A percentile compares a stretch with the other conserved stretches of the same genome.
These are phyloP conservation scores for Pithys albifrons DNA, from an alignment of 2,113 vertebrate genomes.

Conservation along the genomic window DNA sequence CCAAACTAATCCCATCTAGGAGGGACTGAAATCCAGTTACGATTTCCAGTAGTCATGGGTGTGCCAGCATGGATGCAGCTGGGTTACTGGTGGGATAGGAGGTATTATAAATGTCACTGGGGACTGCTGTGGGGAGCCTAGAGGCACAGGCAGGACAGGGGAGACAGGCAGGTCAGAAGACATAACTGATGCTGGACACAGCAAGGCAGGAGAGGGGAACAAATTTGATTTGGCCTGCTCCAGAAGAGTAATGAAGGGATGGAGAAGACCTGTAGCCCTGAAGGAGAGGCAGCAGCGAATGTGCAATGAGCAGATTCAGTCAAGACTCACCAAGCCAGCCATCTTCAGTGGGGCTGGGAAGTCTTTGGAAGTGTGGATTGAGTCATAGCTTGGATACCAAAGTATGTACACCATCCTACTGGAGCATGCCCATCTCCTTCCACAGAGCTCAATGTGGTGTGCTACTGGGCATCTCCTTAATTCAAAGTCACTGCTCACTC, in stretches of 20 bases:
- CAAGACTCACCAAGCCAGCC: not conserved
- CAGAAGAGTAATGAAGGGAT: not conserved
- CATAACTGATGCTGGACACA: not conserved
- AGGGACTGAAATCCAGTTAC: not conserved
- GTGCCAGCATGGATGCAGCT: not conserved
- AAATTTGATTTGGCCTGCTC: not conserved
- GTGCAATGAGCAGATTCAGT: not conserved
- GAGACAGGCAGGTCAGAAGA: not conserved
- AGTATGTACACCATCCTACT: not conserved
- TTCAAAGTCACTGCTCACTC: accelerated
- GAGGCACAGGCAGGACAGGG: accelerated
- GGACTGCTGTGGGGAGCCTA: not conserved
- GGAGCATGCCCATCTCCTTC: not conserved
- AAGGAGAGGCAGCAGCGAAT: not conserved
- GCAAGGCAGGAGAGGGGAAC: not conserved
- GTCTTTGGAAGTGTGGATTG: not conserved
- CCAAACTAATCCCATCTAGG: not conserved
- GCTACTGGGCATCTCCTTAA: not conserved
- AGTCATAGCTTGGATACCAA: not conserved
- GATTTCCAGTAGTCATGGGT: not conserved
- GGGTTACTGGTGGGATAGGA: not conserved
- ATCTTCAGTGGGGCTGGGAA: accelerated
- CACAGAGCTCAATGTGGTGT: accelerated
- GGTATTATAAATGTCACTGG: not conserved
- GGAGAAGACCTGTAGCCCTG: not conserved